Percentiles rank a stretch among this genome's conserved stretches.
Evolutionary conservation across 2,888 invertebrate genomes (phyloP).

Genomic region (Caradrina clavipalpis): DNA sequence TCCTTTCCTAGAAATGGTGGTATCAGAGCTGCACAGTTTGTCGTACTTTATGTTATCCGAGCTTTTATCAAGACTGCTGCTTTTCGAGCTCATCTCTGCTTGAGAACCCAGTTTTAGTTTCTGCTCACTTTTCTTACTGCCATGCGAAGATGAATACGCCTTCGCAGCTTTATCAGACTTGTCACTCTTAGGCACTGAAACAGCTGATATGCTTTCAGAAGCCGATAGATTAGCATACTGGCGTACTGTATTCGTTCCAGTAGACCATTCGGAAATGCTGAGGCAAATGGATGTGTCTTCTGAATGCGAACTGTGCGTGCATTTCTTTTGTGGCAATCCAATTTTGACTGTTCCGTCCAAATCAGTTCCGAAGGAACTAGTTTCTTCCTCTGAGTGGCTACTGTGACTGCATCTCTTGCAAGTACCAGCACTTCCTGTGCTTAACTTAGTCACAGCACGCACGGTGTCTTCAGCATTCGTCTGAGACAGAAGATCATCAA

Average conservation of each 20-base stretch:
- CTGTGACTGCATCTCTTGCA: slow-evolving; percentile 93
- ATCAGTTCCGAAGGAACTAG: slow-evolving; percentile 94
- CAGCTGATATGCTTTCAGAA: slow-evolving; percentile 92
- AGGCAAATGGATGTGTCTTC: slow-evolving; percentile 96
- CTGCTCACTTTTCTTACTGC: slow-evolving; percentile 89
- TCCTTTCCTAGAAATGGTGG: slow-evolving; percentile 87
- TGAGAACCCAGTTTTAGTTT: slow-evolving; percentile 83
- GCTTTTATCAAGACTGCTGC: slow-evolving; percentile 91
- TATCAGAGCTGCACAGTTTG: slow-evolving; percentile 92
- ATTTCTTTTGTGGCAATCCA: slow-evolving; percentile 95
- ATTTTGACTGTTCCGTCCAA: slow-evolving; percentile 95
- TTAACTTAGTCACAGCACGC: slow-evolving; percentile 87
- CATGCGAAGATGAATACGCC: slow-evolving; percentile 91
- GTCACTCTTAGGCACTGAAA: slow-evolving; percentile 92
- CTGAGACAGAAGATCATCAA: slow-evolving; percentile 91
- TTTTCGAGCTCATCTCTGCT: slow-evolving; percentile 90
- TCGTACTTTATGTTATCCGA: slow-evolving; percentile 91
- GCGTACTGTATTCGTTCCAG: slow-evolving; percentile 96
- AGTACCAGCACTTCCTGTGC: slow-evolving; percentile 88
- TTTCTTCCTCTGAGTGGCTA: slow-evolving; percentile 94
- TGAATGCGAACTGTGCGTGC: slow-evolving; percentile 96
- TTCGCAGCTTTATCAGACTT: slow-evolving; percentile 91
- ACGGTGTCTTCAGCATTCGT: slow-evolving; percentile 91
- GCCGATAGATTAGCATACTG: slow-evolving; percentile 95
- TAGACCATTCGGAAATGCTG: slow-evolving; percentile 97